Conservation (phyloP, 2,797 vertebrate species). For the Zenarchopterus dispar region DNA sequence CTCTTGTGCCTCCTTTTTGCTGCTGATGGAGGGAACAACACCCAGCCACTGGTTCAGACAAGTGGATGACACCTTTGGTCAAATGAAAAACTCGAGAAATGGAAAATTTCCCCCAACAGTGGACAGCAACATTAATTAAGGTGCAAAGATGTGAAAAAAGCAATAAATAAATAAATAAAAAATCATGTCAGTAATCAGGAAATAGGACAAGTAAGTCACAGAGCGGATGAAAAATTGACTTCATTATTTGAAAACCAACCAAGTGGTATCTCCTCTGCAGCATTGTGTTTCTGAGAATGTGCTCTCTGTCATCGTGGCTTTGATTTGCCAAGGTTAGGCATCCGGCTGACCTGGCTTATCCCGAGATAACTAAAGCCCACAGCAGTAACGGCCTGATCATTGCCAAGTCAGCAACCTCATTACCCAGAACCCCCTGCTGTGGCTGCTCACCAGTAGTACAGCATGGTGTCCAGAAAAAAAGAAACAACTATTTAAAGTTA, state of each 20-base stretch:
- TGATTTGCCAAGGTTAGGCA: slow-evolving; percentile 31
- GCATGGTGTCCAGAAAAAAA: slow-evolving; percentile 6
- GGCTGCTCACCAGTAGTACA: slow-evolving; percentile 10
- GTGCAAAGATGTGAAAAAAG: too few species aligned
- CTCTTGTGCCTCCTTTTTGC: too few species aligned
- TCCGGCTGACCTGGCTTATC: slow-evolving; percentile 60
- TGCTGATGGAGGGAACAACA: too few species aligned
- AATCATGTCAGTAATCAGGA: too few species aligned
- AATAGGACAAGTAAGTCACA: too few species aligned
- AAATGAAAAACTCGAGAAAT: too few species aligned
- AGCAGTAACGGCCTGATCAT: slow-evolving; percentile 48
- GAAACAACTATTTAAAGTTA: slow-evolving; percentile 13
- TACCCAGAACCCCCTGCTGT: slow-evolving; percentile 73
- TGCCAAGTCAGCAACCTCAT: slow-evolving; percentile 64
- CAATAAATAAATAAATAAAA: too few species aligned
- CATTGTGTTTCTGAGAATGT: not conserved
- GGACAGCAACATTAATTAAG: too few species aligned
- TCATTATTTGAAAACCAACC: slow-evolving; percentile 7
- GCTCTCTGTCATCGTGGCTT: slow-evolving; percentile 10
- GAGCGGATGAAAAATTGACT: too few species aligned
- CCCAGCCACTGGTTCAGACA: too few species aligned
- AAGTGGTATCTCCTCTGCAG: not conserved
- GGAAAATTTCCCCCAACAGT: too few species aligned
- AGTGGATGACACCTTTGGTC: too few species aligned
- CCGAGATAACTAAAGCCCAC: slow-evolving; percentile 44